Evolutionary conservation across 2,888 invertebrate species (phyloP), one percentile per base, ranked within the genome.

Genomic region (Onthophagus sagittarius): DNA sequence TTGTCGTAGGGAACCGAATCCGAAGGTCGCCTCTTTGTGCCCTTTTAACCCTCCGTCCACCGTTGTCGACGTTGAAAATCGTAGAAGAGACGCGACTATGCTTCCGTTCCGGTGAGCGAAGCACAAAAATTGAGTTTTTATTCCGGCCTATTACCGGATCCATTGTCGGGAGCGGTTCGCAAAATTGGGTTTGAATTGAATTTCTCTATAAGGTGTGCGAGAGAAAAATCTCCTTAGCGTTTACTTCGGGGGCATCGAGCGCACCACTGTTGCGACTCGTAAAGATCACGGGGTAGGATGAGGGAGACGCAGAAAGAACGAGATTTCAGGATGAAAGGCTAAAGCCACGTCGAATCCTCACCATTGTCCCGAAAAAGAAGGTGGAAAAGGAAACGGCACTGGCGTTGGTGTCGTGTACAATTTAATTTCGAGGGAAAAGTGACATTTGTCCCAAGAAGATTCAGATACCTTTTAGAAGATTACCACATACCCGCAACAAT

Each of bases 141-240:
- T 79, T 79, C 78, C 77, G 77, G 77, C 78, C 79, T 79, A 78
- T 80, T 80, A 80, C 78, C 72, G 78, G 73, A 73, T 76, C 77
- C 81, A 83, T 83, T 83, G 83, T 83, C 81, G 79, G 78, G 78
- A 78, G 79, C 81, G 82, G 81, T 81, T 82, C 80, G 80, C 78
- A 79, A 83, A 84, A 83, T 84, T 84, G 84, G 82, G 83, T 82
- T 79, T 83, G 83, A 84, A 84, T 83, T 81, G 83, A 83, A 83
- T 78, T 78, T 78, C 76, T 77, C 72, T 74, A 74, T 76, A 77
- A 75, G 75, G 76, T 75, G 77, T 74, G 76, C 75, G 73, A 70
- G 75, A 53, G 75, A 76, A 72, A 77, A 74, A 74, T 72, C 74
- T 72, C 72, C 74, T 74, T 74, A 74, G 72, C 72, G 71, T 65